Conservation (phyloP, 1,140 invertebrate species). For the Brachystomella parvula region DNA sequence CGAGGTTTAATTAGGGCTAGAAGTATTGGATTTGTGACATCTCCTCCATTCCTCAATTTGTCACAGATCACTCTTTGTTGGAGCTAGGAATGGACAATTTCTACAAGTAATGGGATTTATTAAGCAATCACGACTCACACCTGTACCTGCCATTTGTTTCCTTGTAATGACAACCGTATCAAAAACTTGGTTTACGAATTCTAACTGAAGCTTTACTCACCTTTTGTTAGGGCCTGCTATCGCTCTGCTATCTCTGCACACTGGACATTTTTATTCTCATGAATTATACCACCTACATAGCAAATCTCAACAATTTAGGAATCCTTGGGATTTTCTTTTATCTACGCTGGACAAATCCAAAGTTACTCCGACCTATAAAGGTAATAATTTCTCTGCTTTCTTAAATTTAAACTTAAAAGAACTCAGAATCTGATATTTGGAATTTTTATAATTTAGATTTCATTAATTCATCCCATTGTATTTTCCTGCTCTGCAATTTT, state of each 20-base stretch:
- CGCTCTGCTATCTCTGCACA: slow-evolving; percentile 72
- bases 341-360: slow-evolving; percentile 67
- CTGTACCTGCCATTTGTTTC: slow-evolving; percentile 80
- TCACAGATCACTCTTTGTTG: slow-evolving; percentile 77
- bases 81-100: slow-evolving; percentile 66
- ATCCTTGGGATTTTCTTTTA: slow-evolving; percentile 82
- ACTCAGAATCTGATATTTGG: slow-evolving; percentile 27
- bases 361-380: slow-evolving; percentile 59
- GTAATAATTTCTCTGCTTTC: slow-evolving; percentile 43
- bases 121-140: slow-evolving; percentile 72
- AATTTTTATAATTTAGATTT: slow-evolving; percentile 52
- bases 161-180: slow-evolving; percentile 56
- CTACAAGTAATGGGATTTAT: slow-evolving; percentile 68
- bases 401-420: neutral
- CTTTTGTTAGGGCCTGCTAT: slow-evolving; percentile 51
- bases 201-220: slow-evolving; percentile 53
- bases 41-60: neutral
- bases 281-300: slow-evolving; percentile 86
- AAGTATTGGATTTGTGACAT: neutral
- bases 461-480: slow-evolving; percentile 63
- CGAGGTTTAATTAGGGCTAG: neutral
- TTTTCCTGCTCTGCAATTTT: slow-evolving; percentile 76
- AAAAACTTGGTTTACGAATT: slow-evolving; percentile 18
- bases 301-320: slow-evolving; percentile 76
- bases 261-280: slow-evolving; percentile 81